A percentile compares a stretch with the other conserved stretches of the same genome.
These are phyloP conservation scores for Antigone vipio DNA, from an alignment of 2,113 vertebrate genomes.

Conservation along the genomic window DNA sequence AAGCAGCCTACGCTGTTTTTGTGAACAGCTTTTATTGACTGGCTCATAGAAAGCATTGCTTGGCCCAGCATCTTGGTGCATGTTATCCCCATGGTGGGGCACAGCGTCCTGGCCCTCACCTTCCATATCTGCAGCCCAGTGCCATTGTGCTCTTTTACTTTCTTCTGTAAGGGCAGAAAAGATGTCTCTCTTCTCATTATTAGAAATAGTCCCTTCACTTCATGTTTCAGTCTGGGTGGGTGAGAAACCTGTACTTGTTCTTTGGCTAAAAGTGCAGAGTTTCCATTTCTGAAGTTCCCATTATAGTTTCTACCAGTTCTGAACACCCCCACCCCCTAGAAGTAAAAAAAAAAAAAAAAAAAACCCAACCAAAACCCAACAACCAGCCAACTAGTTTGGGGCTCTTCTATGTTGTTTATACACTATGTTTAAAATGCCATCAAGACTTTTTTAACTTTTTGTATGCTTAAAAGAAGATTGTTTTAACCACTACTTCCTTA, in stretches of 20 bases:
- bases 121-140: background rate
- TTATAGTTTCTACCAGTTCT: background rate
- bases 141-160: background rate
- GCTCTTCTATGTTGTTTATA: background rate
- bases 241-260: background rate
- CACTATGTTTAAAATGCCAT: background rate
- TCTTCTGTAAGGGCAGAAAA: background rate
- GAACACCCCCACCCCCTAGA: accelerated
- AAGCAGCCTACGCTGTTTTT: background rate
- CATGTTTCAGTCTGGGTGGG: background rate
- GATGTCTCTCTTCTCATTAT: background rate
- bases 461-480: background rate
- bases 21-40: background rate
- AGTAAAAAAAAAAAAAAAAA: background rate
- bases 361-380: too few species aligned
- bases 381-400: background rate
- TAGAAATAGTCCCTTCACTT: background rate
- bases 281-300: background rate
- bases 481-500: constrained; percentile 56
- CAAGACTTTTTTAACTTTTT: background rate
- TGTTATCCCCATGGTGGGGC: accelerated
- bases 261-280: background rate
- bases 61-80: background rate
- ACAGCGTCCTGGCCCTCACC: background rate
- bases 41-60: background rate